A percentile compares a stretch with the other conserved stretches of the same genome.
These are phyloP conservation scores for Gyrodactylus salaris DNA, from an alignment of 1,140 invertebrate species.

Conservation along the genomic window DNA sequence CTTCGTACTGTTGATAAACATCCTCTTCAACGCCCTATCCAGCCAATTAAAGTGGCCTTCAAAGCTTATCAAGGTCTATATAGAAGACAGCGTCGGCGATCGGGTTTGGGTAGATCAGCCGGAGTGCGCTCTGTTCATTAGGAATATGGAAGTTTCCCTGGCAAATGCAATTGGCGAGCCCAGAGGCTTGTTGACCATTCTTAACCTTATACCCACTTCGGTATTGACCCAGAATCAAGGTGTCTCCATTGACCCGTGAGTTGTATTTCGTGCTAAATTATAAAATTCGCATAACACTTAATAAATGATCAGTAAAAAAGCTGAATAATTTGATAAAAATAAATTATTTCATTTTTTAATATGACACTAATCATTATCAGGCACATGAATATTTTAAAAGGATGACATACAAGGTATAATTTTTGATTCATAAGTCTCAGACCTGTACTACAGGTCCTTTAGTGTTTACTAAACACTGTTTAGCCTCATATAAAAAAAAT, in stretches of 20 bases:
- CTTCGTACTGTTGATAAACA: neutral
- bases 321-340: too few species aligned
- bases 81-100: constrained; percentile 67
- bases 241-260: neutral
- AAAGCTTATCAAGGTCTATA: constrained; percentile 27
- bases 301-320: too few species aligned
- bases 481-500: too few species aligned
- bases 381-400: too few species aligned
- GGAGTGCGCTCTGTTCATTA: constrained; percentile 55
- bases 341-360: neutral
- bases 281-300: too few species aligned
- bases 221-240: neutral
- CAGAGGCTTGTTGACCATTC: neutral
- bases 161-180: neutral
- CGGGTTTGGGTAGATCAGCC: constrained; percentile 61
- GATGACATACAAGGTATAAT: too few species aligned
- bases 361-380: neutral
- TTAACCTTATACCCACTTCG: neutral
- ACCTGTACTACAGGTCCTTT: too few species aligned
- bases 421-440: too few species aligned
- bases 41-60: neutral
- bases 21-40: neutral
- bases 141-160: constrained; percentile 58
- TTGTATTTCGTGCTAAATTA: too few species aligned
- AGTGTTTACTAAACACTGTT: too few species aligned